A percentile compares a stretch with the other conserved stretches of the same genome.
These are phyloP conservation scores for Takifugu bimaculatus DNA, from an alignment of 2,113 vertebrate species.

Conservation along the genomic window DNA sequence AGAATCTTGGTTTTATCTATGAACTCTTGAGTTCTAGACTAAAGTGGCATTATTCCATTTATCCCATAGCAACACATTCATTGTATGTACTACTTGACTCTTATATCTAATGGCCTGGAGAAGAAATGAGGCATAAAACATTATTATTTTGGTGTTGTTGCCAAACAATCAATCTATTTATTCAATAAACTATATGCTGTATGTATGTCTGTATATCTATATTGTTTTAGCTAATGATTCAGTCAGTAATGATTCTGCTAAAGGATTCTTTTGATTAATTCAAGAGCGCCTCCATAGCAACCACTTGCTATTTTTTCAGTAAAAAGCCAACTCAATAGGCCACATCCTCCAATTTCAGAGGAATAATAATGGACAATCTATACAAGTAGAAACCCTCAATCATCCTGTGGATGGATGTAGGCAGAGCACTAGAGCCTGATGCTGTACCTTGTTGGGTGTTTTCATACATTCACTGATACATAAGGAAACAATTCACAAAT, in stretches of 20 bases:
- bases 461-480: too few relatives aligned
- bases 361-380: background rate
- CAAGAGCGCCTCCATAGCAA: background rate
- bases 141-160: background rate
- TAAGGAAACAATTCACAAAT: too few relatives aligned
- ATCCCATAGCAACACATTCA: background rate
- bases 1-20: background rate
- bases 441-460: too few relatives aligned
- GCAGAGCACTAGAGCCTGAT: too few relatives aligned
- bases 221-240: background rate
- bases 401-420: too few relatives aligned
- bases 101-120: background rate
- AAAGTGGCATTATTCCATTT: background rate
- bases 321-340: background rate
- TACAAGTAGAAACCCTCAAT: too few relatives aligned
- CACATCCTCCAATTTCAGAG: slow-evolving; percentile 5
- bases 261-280: background rate
- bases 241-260: background rate
- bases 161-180: too few relatives aligned
- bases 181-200: too few relatives aligned
- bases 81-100: background rate
- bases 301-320: background rate
- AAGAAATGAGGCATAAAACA: background rate
- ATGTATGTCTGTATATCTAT: too few relatives aligned
- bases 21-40: background rate